Evolutionary conservation across 2,888 invertebrate genomes (phyloP), one percentile per base, ranked within the genome.

Genomic region (Venusia cambrica): DNA sequence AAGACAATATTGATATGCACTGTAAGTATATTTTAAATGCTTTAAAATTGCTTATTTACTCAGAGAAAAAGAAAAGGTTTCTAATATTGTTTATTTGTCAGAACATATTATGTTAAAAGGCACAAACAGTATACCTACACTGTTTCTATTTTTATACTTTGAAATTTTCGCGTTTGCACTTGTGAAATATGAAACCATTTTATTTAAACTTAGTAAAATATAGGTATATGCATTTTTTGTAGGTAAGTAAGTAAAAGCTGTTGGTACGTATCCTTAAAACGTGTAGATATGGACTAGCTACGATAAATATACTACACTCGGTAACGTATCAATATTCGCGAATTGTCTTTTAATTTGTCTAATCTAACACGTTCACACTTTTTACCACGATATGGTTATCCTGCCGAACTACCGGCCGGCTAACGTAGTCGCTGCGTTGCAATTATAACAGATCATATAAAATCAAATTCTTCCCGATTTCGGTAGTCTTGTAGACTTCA

Each of bases 1-100:
- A 72, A 74, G 63, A 75, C 67, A 65, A 61, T 57, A 55, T 54
- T 73, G 81, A 84, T 84, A 84, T 83, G 83, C 71, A 67, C 71
- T 76, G 66, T 75, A 77, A 69, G 78, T 62, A n/a, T n/a, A n/a
- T 70, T 67, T 64, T 51, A 63, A 59, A 62, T 71, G 67, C 58
- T 59, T 21, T 38, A 24, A 30, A 4, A 18, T 5, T 16, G 12
- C 12, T 21, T 14, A 10, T 5, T 16, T 16, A 26, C n/a, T 21
- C 32, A 28, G 9, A 22, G 22, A 19, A 11, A 14, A 24, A 25
- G 10, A 17, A 34, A 22, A 18, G 17, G 14, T n/a, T n/a, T n/a
- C n/a, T n/a, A n/a, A n/a, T n/a, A n/a, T n/a, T n/a, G n/a, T n/a
- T n/a, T n/a, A n/a, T 26, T 6, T 26, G 13, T 15, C 15, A 15